These are phyloP conservation scores for Epinephelus coioides DNA, from an alignment of 2,797 vertebrate genomes.

Conservation along the genomic window DNA sequence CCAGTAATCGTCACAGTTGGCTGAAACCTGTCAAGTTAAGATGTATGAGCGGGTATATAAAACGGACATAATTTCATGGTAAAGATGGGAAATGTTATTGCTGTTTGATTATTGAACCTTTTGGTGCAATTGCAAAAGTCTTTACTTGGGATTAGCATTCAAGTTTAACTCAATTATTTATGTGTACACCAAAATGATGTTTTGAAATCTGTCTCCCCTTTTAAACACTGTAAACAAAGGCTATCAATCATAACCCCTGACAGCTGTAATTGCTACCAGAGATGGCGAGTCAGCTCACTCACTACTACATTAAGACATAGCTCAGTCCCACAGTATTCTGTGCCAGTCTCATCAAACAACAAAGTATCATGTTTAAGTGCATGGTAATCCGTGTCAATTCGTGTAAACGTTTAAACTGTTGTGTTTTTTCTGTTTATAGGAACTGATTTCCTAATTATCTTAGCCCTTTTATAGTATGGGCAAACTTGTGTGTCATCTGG, in stretches of 20 bases:
- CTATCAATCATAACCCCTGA: slow-evolving; percentile 87
- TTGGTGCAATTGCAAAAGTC: slow-evolving; percentile 78
- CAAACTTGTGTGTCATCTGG: slow-evolving; percentile 38
- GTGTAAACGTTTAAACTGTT: slow-evolving; percentile 49
- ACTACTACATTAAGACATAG: slow-evolving; percentile 47
- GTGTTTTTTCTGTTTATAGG: slow-evolving; percentile 49
- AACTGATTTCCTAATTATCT: slow-evolving; percentile 58
- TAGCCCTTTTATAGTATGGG: slow-evolving; percentile 25
- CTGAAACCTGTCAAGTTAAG: slow-evolving; percentile 87
- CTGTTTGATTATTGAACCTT: slow-evolving; percentile 86
- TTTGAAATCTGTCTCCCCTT: slow-evolving; percentile 86
- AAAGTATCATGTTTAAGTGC: slow-evolving; percentile 55
- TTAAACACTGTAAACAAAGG: slow-evolving; percentile 90
- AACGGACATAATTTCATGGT: slow-evolving; percentile 88
- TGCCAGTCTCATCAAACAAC: slow-evolving; percentile 63
- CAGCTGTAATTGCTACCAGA: slow-evolving; percentile 88
- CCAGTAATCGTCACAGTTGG: slow-evolving; percentile 84
- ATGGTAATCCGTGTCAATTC: slow-evolving; percentile 37
- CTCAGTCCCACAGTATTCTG: slow-evolving; percentile 39
- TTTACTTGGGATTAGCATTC: slow-evolving; percentile 78
- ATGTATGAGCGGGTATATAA: slow-evolving; percentile 84
- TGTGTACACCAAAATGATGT: slow-evolving; percentile 82
- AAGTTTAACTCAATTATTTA: slow-evolving; percentile 84
- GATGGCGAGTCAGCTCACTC: slow-evolving; percentile 53
- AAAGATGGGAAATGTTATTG: slow-evolving; percentile 89